Base-by-base conservation (phyloP, 53 echinoderm and acorn worm genomes). In the Actinopyga echinites region DNA sequence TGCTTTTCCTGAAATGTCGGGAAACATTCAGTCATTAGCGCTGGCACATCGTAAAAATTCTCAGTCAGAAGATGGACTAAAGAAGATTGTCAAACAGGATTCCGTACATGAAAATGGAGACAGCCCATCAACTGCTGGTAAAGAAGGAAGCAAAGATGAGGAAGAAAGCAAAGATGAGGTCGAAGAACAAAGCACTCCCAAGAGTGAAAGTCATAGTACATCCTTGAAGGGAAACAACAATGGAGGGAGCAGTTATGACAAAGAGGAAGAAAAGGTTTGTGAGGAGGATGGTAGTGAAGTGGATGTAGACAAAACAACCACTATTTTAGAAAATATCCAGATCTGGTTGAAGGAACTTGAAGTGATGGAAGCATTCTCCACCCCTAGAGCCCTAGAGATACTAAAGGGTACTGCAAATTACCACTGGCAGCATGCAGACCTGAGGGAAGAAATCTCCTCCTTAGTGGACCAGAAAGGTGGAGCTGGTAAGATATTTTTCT, bases 361-460 rank as follows among this genome's bases (percentile, higher is more conserved):
- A 22, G 43, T 0, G 25, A 80, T 80, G 81, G 81, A 80, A 29
- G 21, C 22, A 0, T 80, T 61, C 1, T 61, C 60, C 3, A 80
- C 81, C 21, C 42, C 61, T 37, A 32, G 42, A 36, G 81, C 81
- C 60, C 43, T 80, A 6, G 23, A 59, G 30, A 62, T 62, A 28
- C 81, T 93, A 35, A 87, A 90, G 30, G 57, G 53, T 13, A 93
- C 90, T 22, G 93, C 85, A 9, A 86, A 93, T 44, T 90, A 84
- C 26, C 87, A 88, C 79, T 93, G 93, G 93, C 84, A 90, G 4
- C 59, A 84, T 34, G 34, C 64, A 23, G 88, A 77, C 9, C 25
- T 33, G 15, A 81, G 87, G 56, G 38, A 73, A 54, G 54, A 65
- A 52, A 52, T 87, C 33, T 63, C 81, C 21, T 37, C 42, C 4